Evolutionary conservation across 2,797 vertebrate species (phyloP).

Genomic region (Agapornis canus): DNA sequence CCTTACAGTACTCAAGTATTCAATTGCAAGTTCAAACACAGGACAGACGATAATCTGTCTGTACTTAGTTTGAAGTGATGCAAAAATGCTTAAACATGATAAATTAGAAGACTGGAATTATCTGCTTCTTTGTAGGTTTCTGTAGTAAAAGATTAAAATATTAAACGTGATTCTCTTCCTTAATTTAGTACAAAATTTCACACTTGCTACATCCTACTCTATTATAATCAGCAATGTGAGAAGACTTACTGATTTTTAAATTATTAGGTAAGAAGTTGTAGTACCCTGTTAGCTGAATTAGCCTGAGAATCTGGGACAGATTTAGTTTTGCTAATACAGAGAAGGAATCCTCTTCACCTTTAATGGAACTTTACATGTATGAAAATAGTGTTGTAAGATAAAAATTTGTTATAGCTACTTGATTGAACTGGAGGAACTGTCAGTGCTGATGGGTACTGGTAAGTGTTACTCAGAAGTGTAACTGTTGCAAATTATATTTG

Average conservation of each 20-base stretch:
- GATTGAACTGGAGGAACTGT: neutral
- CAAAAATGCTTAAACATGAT: neutral
- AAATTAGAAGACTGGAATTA: neutral
- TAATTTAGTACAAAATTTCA: neutral
- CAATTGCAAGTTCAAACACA: neutral
- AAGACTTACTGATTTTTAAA: slow-evolving; percentile 1
- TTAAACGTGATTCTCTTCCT: neutral
- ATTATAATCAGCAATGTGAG: neutral
- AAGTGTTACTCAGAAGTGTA: neutral
- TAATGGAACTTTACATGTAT: neutral
- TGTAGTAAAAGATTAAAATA: neutral
- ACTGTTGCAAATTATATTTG: neutral
- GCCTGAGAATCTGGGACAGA: neutral
- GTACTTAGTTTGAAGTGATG: neutral
- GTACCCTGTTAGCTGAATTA: neutral
- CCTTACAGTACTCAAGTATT: neutral
- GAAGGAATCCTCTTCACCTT: neutral
- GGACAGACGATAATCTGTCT: neutral
- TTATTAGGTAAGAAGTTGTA: neutral
- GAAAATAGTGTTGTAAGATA: neutral
- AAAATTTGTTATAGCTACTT: neutral
- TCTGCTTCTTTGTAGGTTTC: neutral
- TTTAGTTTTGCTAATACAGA: neutral
- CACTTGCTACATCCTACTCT: neutral
- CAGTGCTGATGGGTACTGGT: neutral